A percentile compares a stretch with the other conserved stretches of the same genome.
These are phyloP conservation scores for Picathartes gymnocephalus DNA, from an alignment of 2,113 vertebrate genomes.

Conservation along the genomic window DNA sequence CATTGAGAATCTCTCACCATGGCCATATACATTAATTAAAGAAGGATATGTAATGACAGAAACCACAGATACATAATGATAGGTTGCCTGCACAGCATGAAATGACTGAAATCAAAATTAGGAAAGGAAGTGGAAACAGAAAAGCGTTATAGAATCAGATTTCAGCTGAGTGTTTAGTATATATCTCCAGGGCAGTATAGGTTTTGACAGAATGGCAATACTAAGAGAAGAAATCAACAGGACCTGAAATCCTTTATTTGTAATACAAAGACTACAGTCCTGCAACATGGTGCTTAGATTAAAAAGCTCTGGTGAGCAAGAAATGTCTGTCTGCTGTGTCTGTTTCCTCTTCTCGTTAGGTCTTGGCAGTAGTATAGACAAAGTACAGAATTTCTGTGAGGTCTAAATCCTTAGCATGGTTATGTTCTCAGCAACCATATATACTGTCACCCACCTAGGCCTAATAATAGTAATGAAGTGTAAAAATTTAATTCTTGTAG, in stretches of 20 bases:
- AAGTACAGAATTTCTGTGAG: not conserved
- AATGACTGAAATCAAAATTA: not conserved
- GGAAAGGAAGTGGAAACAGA: not conserved
- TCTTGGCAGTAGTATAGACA: not conserved
- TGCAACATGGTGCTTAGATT: not conserved
- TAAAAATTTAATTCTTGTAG: not conserved
- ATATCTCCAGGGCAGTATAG: not conserved
- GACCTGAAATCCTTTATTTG: not conserved
- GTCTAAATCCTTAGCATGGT: not conserved
- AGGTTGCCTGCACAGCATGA: not conserved
- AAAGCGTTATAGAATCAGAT: not conserved
- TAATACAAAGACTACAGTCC: not conserved
- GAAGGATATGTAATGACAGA: not conserved
- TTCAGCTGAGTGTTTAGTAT: not conserved
- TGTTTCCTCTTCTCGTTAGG: not conserved
- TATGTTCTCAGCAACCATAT: not conserved
- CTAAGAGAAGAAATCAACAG: not conserved
- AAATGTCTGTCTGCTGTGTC: not conserved
- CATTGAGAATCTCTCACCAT: not conserved
- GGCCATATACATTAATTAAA: not conserved
- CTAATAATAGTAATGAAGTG: not conserved
- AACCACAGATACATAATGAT: not conserved
- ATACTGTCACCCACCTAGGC: too few relatives aligned
- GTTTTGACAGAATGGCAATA: not conserved
- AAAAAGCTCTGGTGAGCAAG: not conserved